These are phyloP conservation scores for Chiroxiphia lanceolata DNA, from an alignment of 2,797 vertebrate species.

Conservation along the genomic window DNA sequence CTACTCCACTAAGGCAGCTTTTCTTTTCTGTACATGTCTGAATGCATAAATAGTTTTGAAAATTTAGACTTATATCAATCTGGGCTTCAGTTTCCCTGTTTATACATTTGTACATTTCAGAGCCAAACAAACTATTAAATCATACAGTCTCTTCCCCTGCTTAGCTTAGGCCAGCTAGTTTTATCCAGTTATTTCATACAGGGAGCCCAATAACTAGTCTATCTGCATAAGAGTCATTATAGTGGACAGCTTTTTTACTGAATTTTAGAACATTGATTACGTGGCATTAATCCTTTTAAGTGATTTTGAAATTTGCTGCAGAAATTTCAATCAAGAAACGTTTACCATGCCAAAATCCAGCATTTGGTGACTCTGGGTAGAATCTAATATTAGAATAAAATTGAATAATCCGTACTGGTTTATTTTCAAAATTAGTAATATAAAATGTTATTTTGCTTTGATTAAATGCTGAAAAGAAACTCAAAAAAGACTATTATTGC, in stretches of 20 bases:
- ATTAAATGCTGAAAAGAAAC: background rate
- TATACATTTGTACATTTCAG: background rate
- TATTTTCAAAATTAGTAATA: background rate
- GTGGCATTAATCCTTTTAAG: background rate
- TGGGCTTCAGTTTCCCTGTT: background rate
- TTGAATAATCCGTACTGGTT: background rate
- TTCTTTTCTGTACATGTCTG: background rate
- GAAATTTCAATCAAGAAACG: background rate
- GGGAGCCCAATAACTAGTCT: rapidly evolving
- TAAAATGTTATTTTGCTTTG: background rate
- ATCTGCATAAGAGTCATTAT: background rate
- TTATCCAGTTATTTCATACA: background rate
- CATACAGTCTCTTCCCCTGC: background rate
- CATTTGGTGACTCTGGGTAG: background rate
- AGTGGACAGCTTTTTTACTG: background rate
- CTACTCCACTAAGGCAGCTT: background rate
- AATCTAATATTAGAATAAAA: background rate
- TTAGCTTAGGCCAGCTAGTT: background rate
- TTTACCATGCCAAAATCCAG: rapidly evolving
- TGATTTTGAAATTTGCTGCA: background rate
- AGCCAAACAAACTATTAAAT: background rate
- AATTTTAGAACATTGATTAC: background rate
- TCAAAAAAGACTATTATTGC: background rate
- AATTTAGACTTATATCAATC: background rate
- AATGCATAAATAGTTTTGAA: background rate